phyloP scores from a whole-genome alignment of 2,888 invertebrate species.

The Ecliptopera silaceata region DNA sequence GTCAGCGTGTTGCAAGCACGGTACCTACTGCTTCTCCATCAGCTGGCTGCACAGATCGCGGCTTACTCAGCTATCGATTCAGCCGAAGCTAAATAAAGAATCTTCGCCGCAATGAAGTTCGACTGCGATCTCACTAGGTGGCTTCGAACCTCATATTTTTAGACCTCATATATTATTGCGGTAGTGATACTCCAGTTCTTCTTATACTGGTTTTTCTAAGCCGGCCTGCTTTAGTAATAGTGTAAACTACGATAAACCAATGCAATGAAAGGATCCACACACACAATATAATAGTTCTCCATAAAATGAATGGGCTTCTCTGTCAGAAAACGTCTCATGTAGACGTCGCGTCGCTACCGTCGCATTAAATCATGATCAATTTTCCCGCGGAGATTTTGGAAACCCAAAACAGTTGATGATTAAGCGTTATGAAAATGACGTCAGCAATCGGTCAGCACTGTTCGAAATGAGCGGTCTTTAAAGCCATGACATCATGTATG shows the following conservation, averaged over 20 bases:
- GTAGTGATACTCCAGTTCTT: neutral
- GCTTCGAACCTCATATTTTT: conserved; percentile 16
- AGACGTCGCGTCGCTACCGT: neutral
- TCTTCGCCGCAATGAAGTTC: conserved; percentile 4
- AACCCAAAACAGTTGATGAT: conserved; percentile 16
- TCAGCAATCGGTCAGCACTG: conserved; percentile 23
- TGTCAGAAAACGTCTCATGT: neutral
- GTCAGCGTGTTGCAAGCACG: conserved; percentile 15
- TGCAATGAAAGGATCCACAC: neutral
- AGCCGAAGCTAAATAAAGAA: conserved; percentile 19
- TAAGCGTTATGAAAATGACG: conserved; percentile 18
- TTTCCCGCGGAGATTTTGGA: conserved; percentile 6
- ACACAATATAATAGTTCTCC: neutral
- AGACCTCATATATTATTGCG: conserved; percentile 6
- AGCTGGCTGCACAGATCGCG: conserved; percentile 10
- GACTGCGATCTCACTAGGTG: conserved; percentile 10
- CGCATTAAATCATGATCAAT: neutral
- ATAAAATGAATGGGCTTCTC: neutral
- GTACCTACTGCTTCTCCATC: conserved; percentile 3
- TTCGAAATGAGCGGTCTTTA: conserved; percentile 28
- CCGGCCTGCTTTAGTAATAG: neutral
- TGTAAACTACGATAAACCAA: neutral
- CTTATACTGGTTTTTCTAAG: neutral
- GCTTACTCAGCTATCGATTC: conserved; percentile 18
- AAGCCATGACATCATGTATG: conserved; percentile 33